Percentiles rank a stretch among this genome's conserved stretches.
phyloP scores from a whole-genome alignment of 2,113 vertebrate species.

The Neodon shergylaensis region DNA sequence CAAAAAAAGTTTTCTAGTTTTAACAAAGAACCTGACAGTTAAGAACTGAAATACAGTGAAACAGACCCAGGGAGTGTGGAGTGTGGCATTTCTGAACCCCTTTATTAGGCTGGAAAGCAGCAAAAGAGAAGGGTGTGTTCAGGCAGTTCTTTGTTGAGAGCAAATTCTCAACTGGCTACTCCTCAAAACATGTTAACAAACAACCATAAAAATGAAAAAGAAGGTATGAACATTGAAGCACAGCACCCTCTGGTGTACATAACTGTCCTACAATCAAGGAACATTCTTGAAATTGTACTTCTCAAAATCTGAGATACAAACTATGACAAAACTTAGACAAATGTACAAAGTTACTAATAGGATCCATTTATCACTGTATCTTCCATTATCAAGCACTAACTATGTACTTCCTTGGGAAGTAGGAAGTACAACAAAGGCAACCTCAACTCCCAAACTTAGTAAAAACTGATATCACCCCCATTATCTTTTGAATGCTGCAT shows the following conservation, averaged over 20 bases:
- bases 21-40: constrained; percentile 60
- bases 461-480: background rate
- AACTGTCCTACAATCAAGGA: constrained; percentile 27
- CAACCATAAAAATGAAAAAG: constrained; percentile 45
- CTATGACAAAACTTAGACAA: background rate
- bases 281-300: constrained; percentile 11
- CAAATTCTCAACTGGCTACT: constrained; percentile 52
- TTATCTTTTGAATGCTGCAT: background rate
- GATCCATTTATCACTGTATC: background rate
- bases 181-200: constrained; percentile 25
- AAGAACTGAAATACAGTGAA: constrained; percentile 18
- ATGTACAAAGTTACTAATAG: background rate
- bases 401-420: background rate
- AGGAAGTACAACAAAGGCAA: background rate
- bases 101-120: constrained; percentile 46
- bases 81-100: background rate
- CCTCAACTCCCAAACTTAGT: background rate
- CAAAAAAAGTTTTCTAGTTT: constrained; percentile 64
- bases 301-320: constrained; percentile 37
- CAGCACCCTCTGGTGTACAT: constrained; percentile 74
- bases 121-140: constrained; percentile 14
- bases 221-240: constrained; percentile 58
- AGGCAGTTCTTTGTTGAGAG: constrained; percentile 33
- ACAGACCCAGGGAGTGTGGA: background rate
- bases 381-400: constrained; percentile 13